These are phyloP conservation scores for Mustela lutreola DNA, from an alignment of 2,113 vertebrate genomes.

Conservation along the genomic window DNA sequence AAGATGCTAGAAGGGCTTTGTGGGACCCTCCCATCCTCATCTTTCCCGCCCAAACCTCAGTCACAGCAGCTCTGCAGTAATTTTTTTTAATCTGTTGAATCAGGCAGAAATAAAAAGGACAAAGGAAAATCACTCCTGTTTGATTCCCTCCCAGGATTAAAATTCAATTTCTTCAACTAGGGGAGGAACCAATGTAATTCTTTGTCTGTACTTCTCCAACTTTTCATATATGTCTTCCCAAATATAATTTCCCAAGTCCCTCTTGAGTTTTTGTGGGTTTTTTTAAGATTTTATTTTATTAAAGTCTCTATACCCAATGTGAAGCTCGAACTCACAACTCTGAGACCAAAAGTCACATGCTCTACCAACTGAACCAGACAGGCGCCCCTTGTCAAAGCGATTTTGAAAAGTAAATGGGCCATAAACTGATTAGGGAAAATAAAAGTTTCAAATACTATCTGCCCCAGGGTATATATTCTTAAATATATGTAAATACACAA, in stretches of 20 bases:
- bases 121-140: background rate
- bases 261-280: background rate
- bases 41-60: background rate
- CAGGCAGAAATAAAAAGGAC: constrained; percentile 18
- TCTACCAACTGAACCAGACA: background rate
- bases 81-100: background rate
- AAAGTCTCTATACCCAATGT: background rate
- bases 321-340: background rate
- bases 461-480: background rate
- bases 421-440: background rate
- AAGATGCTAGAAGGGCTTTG: background rate
- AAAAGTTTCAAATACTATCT: constrained; percentile 29
- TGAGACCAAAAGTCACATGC: background rate
- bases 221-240: background rate
- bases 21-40: rapidly evolving
- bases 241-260: background rate
- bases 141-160: background rate
- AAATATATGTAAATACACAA: background rate
- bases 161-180: background rate
- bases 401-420: background rate
- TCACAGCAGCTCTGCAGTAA: background rate
- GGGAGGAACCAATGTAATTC: background rate
- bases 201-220: background rate
- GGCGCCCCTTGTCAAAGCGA: background rate
- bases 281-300: background rate